phyloP scores from a whole-genome alignment of 2,797 vertebrate genomes.

The Prionace glauca region DNA sequence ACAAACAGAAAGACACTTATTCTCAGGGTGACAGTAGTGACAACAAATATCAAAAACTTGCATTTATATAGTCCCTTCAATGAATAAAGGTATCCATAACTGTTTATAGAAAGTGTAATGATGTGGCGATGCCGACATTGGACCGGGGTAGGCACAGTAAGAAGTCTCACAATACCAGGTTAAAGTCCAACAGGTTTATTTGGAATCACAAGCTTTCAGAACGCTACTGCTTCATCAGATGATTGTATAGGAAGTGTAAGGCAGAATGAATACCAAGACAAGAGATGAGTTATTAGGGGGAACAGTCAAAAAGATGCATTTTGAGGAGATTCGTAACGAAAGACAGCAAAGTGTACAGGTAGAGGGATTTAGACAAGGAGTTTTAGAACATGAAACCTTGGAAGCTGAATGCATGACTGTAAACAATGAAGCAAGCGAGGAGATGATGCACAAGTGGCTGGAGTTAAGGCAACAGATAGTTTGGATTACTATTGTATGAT shows the following conservation, averaged over 20 bases:
- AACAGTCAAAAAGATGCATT: neutral
- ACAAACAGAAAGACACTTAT: neutral
- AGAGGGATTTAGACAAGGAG: neutral
- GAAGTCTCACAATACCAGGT: too few relatives aligned
- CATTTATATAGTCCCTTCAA: neutral
- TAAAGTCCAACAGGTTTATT: too few relatives aligned
- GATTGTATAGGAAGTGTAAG: neutral
- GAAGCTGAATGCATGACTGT: neutral
- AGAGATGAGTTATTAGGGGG: neutral
- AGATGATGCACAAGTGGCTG: neutral
- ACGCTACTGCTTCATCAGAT: too few relatives aligned
- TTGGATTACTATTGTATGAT: neutral
- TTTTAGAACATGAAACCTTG: neutral
- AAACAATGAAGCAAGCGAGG: neutral
- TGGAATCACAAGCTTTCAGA: too few relatives aligned
- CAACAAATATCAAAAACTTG: conserved; percentile 13
- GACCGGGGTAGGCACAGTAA: too few relatives aligned
- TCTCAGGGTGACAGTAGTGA: neutral
- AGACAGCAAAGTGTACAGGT: neutral
- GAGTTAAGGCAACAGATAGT: neutral
- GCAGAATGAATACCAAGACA: neutral
- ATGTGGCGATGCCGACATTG: too few relatives aligned
- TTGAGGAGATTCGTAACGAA: neutral
- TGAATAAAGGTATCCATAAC: too few relatives aligned
- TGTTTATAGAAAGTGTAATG: too few relatives aligned